A percentile compares a stretch with the other conserved stretches of the same genome.
Evolutionary conservation across 2,797 vertebrate species (phyloP).

Genomic region (Microhierax caerulescens): DNA sequence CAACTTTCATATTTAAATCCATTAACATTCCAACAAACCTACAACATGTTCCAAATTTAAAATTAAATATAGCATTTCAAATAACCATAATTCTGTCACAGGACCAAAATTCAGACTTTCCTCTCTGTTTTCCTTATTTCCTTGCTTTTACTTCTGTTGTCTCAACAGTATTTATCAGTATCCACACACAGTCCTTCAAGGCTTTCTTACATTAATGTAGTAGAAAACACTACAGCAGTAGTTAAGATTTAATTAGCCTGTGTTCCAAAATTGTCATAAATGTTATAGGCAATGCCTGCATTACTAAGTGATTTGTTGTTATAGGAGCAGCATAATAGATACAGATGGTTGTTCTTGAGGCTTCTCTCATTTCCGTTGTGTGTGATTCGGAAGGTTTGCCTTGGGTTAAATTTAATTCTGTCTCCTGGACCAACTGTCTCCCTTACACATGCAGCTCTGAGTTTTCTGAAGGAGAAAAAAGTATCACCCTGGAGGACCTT

Average conservation of each 20-base stretch:
- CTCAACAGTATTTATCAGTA: background rate
- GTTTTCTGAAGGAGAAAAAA: background rate
- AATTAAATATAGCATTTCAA: background rate
- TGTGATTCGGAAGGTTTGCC: background rate
- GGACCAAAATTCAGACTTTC: background rate
- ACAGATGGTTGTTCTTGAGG: background rate
- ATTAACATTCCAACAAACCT: background rate
- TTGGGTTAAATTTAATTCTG: background rate
- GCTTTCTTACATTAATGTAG: background rate
- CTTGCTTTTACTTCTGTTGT: background rate
- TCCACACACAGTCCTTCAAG: background rate
- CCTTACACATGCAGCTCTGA: background rate
- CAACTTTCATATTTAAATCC: background rate
- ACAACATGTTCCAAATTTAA: background rate
- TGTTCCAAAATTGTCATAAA: background rate
- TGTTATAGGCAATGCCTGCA: background rate
- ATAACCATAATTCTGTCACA: background rate
- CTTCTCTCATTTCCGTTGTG: background rate
- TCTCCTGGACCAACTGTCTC: background rate
- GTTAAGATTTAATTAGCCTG: background rate
- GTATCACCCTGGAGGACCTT: background rate
- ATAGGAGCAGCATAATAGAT: background rate
- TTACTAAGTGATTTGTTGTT: background rate
- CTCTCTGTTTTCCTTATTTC: background rate
- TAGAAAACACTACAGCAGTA: background rate